Base-by-base conservation (phyloP, 2,888 invertebrate genomes). In the Oscheius sp. region DNA sequence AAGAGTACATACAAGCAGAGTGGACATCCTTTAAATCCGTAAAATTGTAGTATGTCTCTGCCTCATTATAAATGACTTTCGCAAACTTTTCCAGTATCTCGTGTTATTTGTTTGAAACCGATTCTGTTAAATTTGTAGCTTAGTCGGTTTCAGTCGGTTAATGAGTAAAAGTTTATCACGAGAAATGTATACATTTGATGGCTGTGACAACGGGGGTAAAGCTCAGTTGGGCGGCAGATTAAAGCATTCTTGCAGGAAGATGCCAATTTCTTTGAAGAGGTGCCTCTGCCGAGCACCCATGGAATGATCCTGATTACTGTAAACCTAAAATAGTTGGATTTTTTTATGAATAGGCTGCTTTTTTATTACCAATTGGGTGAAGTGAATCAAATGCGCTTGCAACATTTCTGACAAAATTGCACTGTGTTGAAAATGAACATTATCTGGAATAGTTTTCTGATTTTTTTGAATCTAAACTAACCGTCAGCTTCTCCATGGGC, bases 401-500 rank as follows among this genome's bases (percentile, higher is more conserved):
- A 96, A 90, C 15, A 94, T 92, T 86, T 92, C 92, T 2, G 95
- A 92, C 45, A 96, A 90, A 39, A 93, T 92, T 92, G 96, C 94
- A 1, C 93, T 92, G 86, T 96, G 95, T 88, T 96, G 96, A 82
- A 95, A 91, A 86, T 96, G 96, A 0, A 96, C 96, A 86, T 94
- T 95, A 79, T 89, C 89, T 89, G 86, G 58, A 87, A 86, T 20
- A 33, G 2, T 52, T 15, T 42, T 5, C 8, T 39, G 10, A 15
- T 23, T 42, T 1, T 48, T 23, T 50, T 8, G n/a, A 3, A 53
- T 64, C 20, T 46, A 46, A 46, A 15, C 86, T 79, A 82, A 89
- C 89, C 89, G 87, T 96, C 96, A 0, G 94, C 95, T 0, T 95
- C 93, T 10, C 96, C 96, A 86, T 96, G 96, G 0, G 96, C 91